Evolutionary conservation across 2,797 vertebrate genomes (phyloP), one percentile per base, ranked within the genome.

Genomic region (Gouania willdenowi): DNA sequence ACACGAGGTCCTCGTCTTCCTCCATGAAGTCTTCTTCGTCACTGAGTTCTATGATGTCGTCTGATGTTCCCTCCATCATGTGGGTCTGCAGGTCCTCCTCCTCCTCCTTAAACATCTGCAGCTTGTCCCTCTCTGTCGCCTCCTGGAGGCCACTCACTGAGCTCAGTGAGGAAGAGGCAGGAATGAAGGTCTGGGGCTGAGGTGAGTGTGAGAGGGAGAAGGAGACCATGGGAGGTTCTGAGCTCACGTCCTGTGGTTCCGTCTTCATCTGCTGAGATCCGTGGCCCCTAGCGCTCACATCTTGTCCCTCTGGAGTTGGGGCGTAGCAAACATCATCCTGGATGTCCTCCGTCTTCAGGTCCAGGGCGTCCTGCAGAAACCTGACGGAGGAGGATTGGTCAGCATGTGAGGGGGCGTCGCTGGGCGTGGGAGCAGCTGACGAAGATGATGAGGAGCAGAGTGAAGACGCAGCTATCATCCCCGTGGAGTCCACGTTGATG

Each of bases 1-100:
- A 96, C 0, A 95, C 94, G 20, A 98, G 84, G 54, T 97, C 89
- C 0, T 97, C 94, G n/a, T 95, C 93, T 26, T 94, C 94, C 58
- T 95, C 95, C 25, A 94, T 89, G 47, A 88, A 93, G 66, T 92
- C 85, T n/a, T 94, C 95, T 1, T 90, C 87, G 0, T 90, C 89
- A 12, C 88, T 91, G 52, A 91, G 75, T 65, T 90, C 87, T 1
- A 90, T 91, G 51, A 91, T 79, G 41, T 90, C 86, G 0, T 75
- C 82, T 0, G 77, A 80, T 0, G 73, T 9, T 4, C 53, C 58
- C 5, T 63, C 80, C 3, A 50, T 36, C 1, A 22, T 41, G 0
- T 74, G 62, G 3, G 35, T 56, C 7, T 48, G 64, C 26, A 46
- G 35, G 6, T 42, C 54, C 5, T 65, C 64, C 15, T 53, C 68